These are phyloP conservation scores for Sinohyriopsis cumingii DNA, from an alignment of 2,888 invertebrate genomes.

Conservation along the genomic window DNA sequence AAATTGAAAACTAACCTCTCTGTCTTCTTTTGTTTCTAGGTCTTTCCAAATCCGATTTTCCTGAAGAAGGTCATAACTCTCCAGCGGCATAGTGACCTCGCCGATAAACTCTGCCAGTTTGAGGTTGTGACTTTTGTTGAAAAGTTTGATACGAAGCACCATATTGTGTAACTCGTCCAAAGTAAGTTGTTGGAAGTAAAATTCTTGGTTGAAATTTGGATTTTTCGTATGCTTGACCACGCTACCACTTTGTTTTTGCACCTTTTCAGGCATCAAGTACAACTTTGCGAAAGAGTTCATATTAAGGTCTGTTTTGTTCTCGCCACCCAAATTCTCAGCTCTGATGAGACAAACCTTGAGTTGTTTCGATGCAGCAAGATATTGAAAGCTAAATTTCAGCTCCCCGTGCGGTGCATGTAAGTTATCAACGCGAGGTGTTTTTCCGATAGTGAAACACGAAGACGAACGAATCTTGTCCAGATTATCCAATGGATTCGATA, in stretches of 20 bases:
- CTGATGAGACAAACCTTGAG: slow-evolving; percentile 68
- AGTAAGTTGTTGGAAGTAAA: slow-evolving; percentile 71
- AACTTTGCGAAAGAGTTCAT: slow-evolving; percentile 70
- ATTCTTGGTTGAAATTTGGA: slow-evolving; percentile 71
- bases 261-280: slow-evolving; percentile 71
- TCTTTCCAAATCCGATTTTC: slow-evolving; percentile 72
- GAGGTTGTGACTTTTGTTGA: slow-evolving; percentile 68
- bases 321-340: slow-evolving; percentile 68
- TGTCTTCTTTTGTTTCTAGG: slow-evolving; percentile 59
- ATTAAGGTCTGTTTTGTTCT: slow-evolving; percentile 64
- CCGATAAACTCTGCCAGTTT: slow-evolving; percentile 71
- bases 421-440: slow-evolving; percentile 5
- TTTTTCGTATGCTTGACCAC: slow-evolving; percentile 69
- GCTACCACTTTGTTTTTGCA: slow-evolving; percentile 68
- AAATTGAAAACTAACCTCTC: slow-evolving; percentile 38
- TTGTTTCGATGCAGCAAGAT: slow-evolving; percentile 70
- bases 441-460: too few relatives aligned
- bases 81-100: slow-evolving; percentile 68
- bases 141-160: slow-evolving; percentile 67
- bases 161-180: slow-evolving; percentile 68
- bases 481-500: slow-evolving; percentile 7
- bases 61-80: slow-evolving; percentile 69
- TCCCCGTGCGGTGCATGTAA: slow-evolving; percentile 59
- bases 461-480: slow-evolving; percentile 9
- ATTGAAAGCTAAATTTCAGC: slow-evolving; percentile 70